A percentile compares a stretch with the other conserved stretches of the same genome.
These are phyloP conservation scores for Odobenus rosmarus DNA, from an alignment of 2,113 vertebrate genomes.

Conservation along the genomic window DNA sequence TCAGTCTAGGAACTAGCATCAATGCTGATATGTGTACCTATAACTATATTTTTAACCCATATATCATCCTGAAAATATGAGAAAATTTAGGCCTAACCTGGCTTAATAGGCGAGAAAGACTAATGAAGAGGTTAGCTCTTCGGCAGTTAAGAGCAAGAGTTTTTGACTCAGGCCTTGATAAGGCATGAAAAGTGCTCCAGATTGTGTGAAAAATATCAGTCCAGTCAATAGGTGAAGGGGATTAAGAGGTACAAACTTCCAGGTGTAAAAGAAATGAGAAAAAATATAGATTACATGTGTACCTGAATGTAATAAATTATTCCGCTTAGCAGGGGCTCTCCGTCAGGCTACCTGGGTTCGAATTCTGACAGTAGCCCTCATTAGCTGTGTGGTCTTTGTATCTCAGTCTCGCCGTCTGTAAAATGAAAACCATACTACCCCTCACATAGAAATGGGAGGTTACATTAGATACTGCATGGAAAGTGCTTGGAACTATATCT, in stretches of 20 bases:
- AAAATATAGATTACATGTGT: slow-evolving; percentile 1
- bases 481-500: background rate
- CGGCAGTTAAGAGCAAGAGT: background rate
- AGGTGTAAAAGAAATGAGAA: background rate
- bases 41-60: background rate
- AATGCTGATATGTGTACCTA: background rate
- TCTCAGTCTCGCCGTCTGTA: background rate
- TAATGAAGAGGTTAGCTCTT: background rate
- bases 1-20: background rate
- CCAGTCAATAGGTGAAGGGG: background rate
- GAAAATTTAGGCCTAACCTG: background rate
- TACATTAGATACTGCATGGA: background rate
- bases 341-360: background rate
- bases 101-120: background rate
- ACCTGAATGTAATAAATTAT: background rate
- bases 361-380: background rate
- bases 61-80: background rate
- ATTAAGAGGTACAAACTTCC: background rate
- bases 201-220: background rate
- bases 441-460: background rate
- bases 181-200: background rate
- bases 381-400: background rate
- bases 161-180: background rate
- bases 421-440: background rate
- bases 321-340: background rate